Base-by-base conservation (phyloP, 2,797 vertebrate genomes). In the Malurus splendens region DNA sequence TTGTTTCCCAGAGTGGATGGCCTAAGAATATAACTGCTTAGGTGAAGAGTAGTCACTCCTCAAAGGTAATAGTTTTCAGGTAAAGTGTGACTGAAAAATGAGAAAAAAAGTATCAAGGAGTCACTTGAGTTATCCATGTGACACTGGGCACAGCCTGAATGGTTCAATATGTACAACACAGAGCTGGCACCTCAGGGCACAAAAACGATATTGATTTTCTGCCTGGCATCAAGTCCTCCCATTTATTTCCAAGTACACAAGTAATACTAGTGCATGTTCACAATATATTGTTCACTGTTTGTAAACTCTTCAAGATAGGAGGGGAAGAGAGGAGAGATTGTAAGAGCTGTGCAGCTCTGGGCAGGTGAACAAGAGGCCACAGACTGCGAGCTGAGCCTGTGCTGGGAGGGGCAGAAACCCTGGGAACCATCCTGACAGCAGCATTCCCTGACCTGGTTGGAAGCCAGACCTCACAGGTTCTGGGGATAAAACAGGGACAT, bases 301-400 rank as follows among this genome's bases (percentile, higher is more conserved):
- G 60, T 28, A 82, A 76, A 48, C n/a, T 39, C 59, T 50, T 50
- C 0, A 1, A 65, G n/a, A 7, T 0, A 23, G 19, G 24, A 14
- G 12, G 4, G 5, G 0, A 1, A 44, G 33, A 60, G 28, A 57
- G 44, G 4, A 59, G 38, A 30, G 19, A 10, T 2, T 0, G 0
- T 10, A 47, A 42, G 56, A 66, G 28, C 76, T 65, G 32, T 2
- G 4, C 56, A 66, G 44, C 38, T 70, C 25, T 14, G 50, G 28
- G 38, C 38, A 24, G 19, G 30, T 30, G 45, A 61, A 27, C 17
- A 51, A n/a, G 42, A n/a, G 3, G 57, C 41, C 18, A 4, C 22
- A 18, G 52, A 6, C 15, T 1, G 1, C n/a, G 47, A 64, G 62
- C 71, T 81, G 65, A 82, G 67, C 32, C 66, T n/a, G 25, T 5